These are phyloP conservation scores for Hystrix cristata DNA, from an alignment of 2,113 vertebrate genomes.

Conservation along the genomic window DNA sequence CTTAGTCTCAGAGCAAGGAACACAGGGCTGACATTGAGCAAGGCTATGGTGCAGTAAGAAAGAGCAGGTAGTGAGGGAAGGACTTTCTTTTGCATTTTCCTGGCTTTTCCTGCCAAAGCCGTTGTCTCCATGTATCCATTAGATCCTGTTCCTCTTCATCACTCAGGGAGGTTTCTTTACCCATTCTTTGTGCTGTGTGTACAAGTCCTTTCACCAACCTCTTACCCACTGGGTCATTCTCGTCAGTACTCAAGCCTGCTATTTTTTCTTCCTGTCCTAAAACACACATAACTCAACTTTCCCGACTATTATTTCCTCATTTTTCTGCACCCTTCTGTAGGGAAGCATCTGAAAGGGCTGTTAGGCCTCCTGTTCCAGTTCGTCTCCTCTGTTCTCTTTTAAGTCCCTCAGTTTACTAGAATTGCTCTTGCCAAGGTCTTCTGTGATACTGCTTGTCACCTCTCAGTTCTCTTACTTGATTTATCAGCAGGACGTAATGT, in stretches of 20 bases:
- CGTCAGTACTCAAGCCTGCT: fast-evolving
- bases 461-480: not conserved
- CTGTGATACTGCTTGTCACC: fast-evolving
- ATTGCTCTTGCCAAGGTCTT: not conserved
- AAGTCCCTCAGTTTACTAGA: not conserved
- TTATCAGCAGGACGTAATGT: fast-evolving
- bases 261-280: too few species aligned
- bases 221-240: fast-evolving
- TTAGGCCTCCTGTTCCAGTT: too few species aligned
- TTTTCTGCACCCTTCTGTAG: not conserved
- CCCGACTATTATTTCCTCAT: not conserved
- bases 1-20: not conserved
- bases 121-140: fast-evolving
- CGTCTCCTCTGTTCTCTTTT: not conserved
- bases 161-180: not conserved
- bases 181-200: fast-evolving
- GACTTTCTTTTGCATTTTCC: not conserved
- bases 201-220: fast-evolving
- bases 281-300: too few species aligned
- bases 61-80: not conserved
- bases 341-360: not conserved
- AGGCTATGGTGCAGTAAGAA: too few species aligned
- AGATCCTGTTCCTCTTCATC: not conserved
- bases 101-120: not conserved
- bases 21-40: not conserved